These are phyloP conservation scores for Etheostoma cragini DNA, from an alignment of 2,113 vertebrate genomes.

Conservation along the genomic window DNA sequence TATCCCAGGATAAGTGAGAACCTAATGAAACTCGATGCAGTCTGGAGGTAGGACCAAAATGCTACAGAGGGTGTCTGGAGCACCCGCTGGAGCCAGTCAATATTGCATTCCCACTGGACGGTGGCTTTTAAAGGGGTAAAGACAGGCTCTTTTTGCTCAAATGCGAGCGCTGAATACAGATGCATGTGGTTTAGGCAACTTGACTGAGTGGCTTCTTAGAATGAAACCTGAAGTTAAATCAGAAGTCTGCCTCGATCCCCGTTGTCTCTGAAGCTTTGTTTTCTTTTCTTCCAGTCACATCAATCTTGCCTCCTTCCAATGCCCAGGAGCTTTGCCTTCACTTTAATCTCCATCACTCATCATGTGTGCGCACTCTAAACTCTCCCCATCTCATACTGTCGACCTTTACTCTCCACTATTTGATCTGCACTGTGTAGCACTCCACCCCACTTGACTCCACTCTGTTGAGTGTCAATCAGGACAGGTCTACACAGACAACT, in stretches of 20 bases:
- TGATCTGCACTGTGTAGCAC: constrained; percentile 58
- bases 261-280: constrained; percentile 35
- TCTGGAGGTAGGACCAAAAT: constrained; percentile 34
- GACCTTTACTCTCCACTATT: constrained; percentile 69
- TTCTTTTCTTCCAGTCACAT: constrained; percentile 49
- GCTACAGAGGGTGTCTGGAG: constrained; percentile 48
- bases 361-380: constrained; percentile 54
- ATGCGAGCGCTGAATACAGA: constrained; percentile 66
- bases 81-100: constrained; percentile 59
- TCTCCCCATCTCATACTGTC: constrained; percentile 51
- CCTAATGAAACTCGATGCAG: constrained; percentile 56
- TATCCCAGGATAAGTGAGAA: constrained; percentile 45
- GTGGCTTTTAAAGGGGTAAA: constrained; percentile 69
- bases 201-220: constrained; percentile 6
- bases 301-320: constrained; percentile 42
- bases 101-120: constrained; percentile 53
- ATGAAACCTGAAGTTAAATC: constrained; percentile 46
- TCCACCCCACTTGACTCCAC: constrained; percentile 69
- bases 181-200: background rate
- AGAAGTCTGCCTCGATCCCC: constrained; percentile 46
- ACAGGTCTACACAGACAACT: constrained; percentile 17
- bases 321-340: constrained; percentile 34
- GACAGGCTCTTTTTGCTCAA: constrained; percentile 35
- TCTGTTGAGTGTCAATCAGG: constrained; percentile 62
- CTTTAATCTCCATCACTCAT: constrained; percentile 69